Evolutionary conservation across 1,140 invertebrate species (phyloP).

Genomic region (Polyergus mexicanus): DNA sequence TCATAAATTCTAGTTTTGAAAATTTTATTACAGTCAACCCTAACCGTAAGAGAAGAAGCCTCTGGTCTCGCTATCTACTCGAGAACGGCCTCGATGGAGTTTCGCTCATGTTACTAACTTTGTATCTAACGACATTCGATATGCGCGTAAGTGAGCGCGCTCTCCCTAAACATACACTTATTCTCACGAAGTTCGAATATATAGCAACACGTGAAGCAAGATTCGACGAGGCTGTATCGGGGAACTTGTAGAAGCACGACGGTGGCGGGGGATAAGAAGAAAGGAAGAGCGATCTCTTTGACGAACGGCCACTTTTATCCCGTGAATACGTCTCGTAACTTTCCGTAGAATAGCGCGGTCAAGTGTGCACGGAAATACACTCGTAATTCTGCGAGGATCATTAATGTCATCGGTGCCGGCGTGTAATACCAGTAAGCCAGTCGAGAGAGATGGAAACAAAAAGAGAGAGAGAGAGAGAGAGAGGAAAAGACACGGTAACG

Average conservation of each 20-base stretch:
- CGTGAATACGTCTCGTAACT: neutral
- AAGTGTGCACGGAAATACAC: conserved; percentile 17
- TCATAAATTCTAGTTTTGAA: no score
- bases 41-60: no score
- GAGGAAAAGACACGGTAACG: conserved; percentile 32
- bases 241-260: conserved; percentile 63
- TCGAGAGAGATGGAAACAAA: neutral
- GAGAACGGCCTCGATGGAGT: neutral
- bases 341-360: conserved; percentile 14
- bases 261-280: neutral
- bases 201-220: neutral
- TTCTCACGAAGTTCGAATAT: neutral
- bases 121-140: conserved; percentile 25
- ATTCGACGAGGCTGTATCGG: conserved; percentile 67
- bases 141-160: neutral
- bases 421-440: conserved; percentile 14
- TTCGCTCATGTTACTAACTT: conserved; percentile 4
- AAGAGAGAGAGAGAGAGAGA: neutral
- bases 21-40: no score
- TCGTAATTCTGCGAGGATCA: conserved; percentile 50
- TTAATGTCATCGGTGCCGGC: conserved; percentile 51
- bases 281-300: conserved; percentile 28
- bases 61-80: no score
- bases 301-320: conserved; percentile 52
- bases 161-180: conserved; percentile 17